Evolutionary conservation across 1,140 invertebrate genomes (phyloP), one percentile per base, ranked within the genome.

Genomic region (Drosophila murphyi): DNA sequence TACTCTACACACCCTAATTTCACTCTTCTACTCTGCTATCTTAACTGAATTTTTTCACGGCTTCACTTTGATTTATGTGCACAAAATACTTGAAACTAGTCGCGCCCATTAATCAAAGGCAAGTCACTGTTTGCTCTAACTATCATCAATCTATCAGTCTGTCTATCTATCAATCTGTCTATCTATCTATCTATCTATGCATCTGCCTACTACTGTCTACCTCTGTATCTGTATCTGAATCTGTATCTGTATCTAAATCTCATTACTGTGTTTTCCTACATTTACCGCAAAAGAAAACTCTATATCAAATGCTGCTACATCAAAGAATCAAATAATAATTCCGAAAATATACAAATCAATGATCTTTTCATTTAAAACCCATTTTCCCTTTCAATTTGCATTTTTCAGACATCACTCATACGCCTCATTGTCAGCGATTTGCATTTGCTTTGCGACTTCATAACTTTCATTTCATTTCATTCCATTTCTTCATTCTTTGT

Each of bases 251-350:
- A 63, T 75, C 45, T 80, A 34, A 64, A 55, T 62, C 63, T 48
- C 47, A 73, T 80, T 41, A 72, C 85, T 83, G 72, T 82, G 64
- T 75, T 76, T 65, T 79, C 80, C 77, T 72, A 76, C 56, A 70
- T 65, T 81, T 85, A 81, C 85, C 80, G 80, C 78, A 77, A 74
- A 68, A 71, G 78, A 90, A 78, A 80, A 76, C 76, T 78, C 79
- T 65, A 91, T 72, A 91, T 69, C 70, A 78, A 91, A 90, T 82
- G 85, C 85, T 88, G 85, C 80, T 83, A 91, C 83, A 91, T 91
- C 85, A 91, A 91, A 91, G 85, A 89, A 89, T 85, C 86, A 89
- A 91, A 86, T 91, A 89, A 91, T 91, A 90, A 91, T 78, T 91
- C 80, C 70, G 63, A 88, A 91, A 81, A 85, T 80, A 77, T 52